A percentile compares a stretch with the other conserved stretches of the same genome.
Conservation (phyloP, 2,797 vertebrate species). For the Pangasius larnaudii region DNA sequence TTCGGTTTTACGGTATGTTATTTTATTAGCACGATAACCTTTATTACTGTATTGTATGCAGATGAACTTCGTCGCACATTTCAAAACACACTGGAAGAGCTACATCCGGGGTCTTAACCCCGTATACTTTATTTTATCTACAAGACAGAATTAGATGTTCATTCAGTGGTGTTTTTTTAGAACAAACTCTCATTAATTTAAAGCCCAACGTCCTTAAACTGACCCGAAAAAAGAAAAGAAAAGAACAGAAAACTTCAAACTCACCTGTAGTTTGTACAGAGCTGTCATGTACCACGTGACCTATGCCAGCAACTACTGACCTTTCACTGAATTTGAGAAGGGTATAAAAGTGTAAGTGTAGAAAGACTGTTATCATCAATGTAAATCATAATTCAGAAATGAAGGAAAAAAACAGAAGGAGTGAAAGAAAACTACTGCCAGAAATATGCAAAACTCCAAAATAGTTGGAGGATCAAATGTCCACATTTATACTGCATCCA, state of each 20-base stretch:
- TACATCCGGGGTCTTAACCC: neutral
- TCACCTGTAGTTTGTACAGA: too few species aligned
- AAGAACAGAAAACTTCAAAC: neutral
- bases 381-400: neutral
- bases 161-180: neutral
- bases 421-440: neutral
- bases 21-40: neutral
- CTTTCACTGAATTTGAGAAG: neutral
- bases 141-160: neutral
- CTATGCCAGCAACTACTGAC: too few species aligned
- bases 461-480: neutral
- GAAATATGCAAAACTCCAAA: neutral
- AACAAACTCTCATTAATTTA: neutral
- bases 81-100: neutral
- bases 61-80: neutral
- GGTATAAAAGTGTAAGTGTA: neutral
- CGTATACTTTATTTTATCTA: neutral
- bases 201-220: neutral
- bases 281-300: conserved; percentile 10
- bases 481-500: neutral
- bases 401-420: neutral
- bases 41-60: neutral
- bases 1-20: neutral
- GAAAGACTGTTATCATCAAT: neutral
- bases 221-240: too few species aligned